Evolutionary conservation across 2,113 vertebrate species (phyloP), one percentile per base, ranked within the genome.

Genomic region (Corapipo altera): DNA sequence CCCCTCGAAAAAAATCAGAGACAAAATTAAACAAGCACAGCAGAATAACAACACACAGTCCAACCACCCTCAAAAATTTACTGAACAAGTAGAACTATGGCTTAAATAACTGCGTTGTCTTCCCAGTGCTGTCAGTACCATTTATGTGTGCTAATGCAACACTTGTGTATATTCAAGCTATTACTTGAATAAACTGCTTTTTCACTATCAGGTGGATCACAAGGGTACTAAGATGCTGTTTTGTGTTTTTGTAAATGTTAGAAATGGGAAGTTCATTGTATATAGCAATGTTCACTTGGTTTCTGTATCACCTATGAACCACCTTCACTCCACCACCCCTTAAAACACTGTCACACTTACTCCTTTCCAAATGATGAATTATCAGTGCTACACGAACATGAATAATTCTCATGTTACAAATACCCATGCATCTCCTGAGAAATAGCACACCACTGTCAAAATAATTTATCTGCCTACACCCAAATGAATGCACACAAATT

Each of bases 401-500:
- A 91, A 73, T 28, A 91, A 71, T 70, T 90, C 81, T 91, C 81
- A 78, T 8, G 22, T 73, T 69, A 94, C 85, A 91, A 88, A 91
- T 61, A 89, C n/a, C 21, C 74, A 49, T 33, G 55, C 30, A 87
- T 75, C 48, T 85, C 79, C 64, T 43, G 48, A 95, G 91, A 93
- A 93, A 93, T 28, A 89, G 59, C 76, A 74, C 30, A 70, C 26
- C 39, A 22, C 64, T 96, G 71, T 88, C 96, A 95, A 93, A 81
- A 78, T 88, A 89, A 97, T 67, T 92, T 86, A 91, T 94, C 77
- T 84, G 80, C 80, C 85, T 91, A 43, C 49, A 93, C 27, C 24
- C 73, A 85, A 88, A 83, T 44, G 74, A 96, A 95, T 66, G 46
- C 39, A 81, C 16, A 54, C 23, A 82, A 95, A 74, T 80, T 89